phyloP scores from a whole-genome alignment of 2,888 invertebrate species.

The Adineta ricciae region DNA sequence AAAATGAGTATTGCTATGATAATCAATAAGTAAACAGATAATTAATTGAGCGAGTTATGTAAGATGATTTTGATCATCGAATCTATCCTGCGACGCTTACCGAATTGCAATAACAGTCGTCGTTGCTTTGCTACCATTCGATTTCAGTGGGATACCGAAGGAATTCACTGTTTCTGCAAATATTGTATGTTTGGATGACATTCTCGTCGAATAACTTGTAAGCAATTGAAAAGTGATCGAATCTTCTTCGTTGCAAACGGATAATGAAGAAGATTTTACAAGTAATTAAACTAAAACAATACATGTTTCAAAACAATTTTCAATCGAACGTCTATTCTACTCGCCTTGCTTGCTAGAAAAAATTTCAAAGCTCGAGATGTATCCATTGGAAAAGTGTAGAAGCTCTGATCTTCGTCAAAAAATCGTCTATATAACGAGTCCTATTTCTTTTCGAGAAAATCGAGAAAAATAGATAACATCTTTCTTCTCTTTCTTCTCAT shows the following conservation, averaged over 20 bases:
- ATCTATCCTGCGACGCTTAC: not conserved
- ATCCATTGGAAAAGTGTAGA: not conserved
- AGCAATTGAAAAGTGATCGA: not conserved
- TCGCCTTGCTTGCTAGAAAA: not conserved
- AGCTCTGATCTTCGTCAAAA: not conserved
- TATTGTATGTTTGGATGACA: not conserved
- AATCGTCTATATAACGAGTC: too few species aligned
- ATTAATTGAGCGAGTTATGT: not conserved
- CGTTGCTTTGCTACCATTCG: not conserved
- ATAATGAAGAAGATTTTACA: not conserved
- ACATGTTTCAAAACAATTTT: not conserved
- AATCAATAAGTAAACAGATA: not conserved
- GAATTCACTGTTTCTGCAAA: not conserved
- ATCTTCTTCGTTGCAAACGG: not conserved
- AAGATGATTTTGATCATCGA: not conserved
- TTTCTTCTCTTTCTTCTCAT: not conserved
- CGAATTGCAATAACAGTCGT: not conserved
- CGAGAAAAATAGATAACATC: not conserved
- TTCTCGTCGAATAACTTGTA: too few species aligned
- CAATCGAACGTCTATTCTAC: not conserved
- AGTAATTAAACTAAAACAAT: not conserved
- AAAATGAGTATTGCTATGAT: not conserved
- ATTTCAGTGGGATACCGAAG: not conserved
- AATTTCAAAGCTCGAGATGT: not conserved
- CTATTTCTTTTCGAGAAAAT: not conserved